Evolutionary conservation across 2,888 invertebrate genomes (phyloP), one percentile per base, ranked within the genome.

Genomic region (Meteorus colon): DNA sequence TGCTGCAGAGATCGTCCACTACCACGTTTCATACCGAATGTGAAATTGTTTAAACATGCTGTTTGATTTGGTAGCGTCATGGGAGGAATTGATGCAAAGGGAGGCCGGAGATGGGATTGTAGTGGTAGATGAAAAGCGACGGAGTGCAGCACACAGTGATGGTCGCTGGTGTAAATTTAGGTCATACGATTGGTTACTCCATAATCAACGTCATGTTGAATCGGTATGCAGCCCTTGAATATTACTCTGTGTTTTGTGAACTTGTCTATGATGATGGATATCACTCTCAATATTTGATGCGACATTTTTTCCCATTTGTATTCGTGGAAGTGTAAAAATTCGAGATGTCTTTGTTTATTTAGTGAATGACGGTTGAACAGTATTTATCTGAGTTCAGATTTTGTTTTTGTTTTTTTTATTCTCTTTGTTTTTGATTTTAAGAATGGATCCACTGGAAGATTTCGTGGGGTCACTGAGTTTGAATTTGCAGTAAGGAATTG

Each of bases 21-120:
- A 59, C 4, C 4, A 16, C 65, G 60, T 75, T 71, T 70, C 66
- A 71, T 55, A 59, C n/a, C 59, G n/a, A 34, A 24, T 29, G 45
- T 72, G 55, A 41, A 71, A 71, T 71, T 66, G 71, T 66, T 71
- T 65, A 60, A 75, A 65, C 19, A 71, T 45, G 66, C 55, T 75
- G 48, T 75, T 75, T 75, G 75, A 75, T 71, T 71, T 60, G 75
- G 48, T 16, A n/a, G 1, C n/a, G 48, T n/a, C 16, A 48, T 65
- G 29, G 16, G 55, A 16, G 10, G 59, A 19, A 51, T 37, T 31
- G 66, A 66, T 65, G 75, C 37, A 65, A 70, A 70, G 63, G n/a
- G 10, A 3, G 45, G 63, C 31, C 27, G 16, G 48, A 41, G 24
- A 19, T 37, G 24, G 65, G 66, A 67, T 67, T 59, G 51, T n/a